Conservation (phyloP, 2,113 vertebrate species). For the Oriolus oriolus region DNA sequence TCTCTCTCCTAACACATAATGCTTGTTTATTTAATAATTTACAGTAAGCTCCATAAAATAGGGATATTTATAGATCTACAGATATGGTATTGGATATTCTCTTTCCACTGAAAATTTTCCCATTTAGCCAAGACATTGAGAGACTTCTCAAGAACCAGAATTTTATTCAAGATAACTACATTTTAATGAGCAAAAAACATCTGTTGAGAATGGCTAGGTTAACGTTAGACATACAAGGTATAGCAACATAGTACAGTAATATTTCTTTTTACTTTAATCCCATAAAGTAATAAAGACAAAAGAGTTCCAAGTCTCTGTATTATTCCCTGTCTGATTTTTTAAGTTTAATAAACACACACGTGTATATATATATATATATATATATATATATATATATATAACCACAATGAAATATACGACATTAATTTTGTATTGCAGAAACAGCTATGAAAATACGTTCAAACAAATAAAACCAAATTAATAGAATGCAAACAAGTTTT, state of each 20-base stretch:
- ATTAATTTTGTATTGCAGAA: background rate
- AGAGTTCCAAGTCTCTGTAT: background rate
- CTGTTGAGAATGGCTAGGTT: background rate
- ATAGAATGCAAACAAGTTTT: background rate
- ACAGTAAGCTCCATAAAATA: background rate
- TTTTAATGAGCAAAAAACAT: background rate
- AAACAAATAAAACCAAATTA: background rate
- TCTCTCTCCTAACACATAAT: slow-evolving; percentile 68
- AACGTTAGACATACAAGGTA: background rate
- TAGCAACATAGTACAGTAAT: background rate
- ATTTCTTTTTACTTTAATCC: background rate
- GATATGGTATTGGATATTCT: background rate
- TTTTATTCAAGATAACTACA: background rate
- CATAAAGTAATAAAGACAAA: background rate
- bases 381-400: background rate
- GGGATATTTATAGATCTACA: background rate
- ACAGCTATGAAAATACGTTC: background rate
- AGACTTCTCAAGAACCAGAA: background rate
- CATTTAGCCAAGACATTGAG: background rate
- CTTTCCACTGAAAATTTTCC: background rate
- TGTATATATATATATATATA: background rate
- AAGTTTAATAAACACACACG: background rate
- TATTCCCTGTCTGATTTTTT: background rate
- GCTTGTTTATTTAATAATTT: background rate
- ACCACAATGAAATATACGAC: background rate